phyloP scores from a whole-genome alignment of 2,797 vertebrate species.

The Rhinichthys osculus region DNA sequence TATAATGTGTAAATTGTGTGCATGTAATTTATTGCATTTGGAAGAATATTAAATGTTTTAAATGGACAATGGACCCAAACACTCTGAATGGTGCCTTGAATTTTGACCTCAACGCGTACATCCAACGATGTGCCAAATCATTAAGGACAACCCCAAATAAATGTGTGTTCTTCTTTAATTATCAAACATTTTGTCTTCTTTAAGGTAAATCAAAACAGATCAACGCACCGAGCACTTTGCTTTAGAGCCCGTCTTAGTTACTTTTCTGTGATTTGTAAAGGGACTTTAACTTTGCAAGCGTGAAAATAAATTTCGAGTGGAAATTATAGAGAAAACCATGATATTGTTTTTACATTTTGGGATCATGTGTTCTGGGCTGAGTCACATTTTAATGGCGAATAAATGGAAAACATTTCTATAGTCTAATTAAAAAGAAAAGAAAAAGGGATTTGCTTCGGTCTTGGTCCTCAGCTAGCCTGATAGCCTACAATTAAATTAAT shows the following conservation, averaged over 20 bases:
- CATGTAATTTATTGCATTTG: conserved; percentile 99
- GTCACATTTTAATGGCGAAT: not conserved
- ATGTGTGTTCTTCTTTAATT: conserved; percentile 55
- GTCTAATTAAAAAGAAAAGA: not conserved
- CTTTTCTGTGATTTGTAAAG: not conserved
- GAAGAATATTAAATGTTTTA: conserved; percentile 89
- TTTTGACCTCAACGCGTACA: conserved; percentile 86
- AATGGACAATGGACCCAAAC: conserved; percentile 90
- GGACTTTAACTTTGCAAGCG: not conserved
- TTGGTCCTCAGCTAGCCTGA: not conserved
- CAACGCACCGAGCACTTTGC: not conserved
- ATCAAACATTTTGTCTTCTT: conserved; percentile 47
- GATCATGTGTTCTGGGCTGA: not conserved
- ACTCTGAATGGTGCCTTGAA: conserved; percentile 90
- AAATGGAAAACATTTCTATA: not conserved
- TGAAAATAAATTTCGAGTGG: not conserved
- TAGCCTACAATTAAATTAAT: not conserved
- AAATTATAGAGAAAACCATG: not conserved
- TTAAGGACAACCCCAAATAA: conserved; percentile 58
- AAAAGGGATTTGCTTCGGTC: not conserved
- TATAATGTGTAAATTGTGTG: conserved; percentile 92
- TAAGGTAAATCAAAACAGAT: conserved; percentile 5
- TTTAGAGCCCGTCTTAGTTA: not conserved
- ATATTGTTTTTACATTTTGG: conserved; percentile 10
- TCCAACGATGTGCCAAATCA: conserved; percentile 69